Conservation (phyloP, 2,113 vertebrate species). For the Eretmochelys imbricata region DNA sequence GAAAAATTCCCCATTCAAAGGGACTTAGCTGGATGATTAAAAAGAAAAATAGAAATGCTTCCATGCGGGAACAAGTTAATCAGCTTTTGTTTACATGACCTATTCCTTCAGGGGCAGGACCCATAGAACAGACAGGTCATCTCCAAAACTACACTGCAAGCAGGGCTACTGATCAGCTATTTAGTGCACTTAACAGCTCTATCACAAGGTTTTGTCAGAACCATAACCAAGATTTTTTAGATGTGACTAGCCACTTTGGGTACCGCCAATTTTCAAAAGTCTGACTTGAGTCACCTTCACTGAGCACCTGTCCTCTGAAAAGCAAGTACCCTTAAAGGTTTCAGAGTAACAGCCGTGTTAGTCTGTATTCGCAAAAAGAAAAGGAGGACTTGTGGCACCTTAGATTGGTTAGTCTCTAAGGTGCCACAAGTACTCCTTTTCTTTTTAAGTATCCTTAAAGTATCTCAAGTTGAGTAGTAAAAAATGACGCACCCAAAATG, state of each 20-base stretch:
- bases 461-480: not conserved
- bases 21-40: not conserved
- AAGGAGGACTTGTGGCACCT: too few species aligned
- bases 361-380: too few species aligned
- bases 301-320: not conserved
- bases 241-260: constrained; percentile 12
- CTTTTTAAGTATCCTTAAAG: not conserved
- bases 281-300: not conserved
- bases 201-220: fast-evolving
- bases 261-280: not conserved
- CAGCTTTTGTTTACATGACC: not conserved
- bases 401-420: too few species aligned
- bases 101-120: not conserved
- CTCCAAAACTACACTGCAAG: not conserved
- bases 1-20: not conserved
- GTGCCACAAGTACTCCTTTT: too few species aligned
- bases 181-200: not conserved
- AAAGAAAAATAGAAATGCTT: not conserved
- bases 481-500: not conserved
- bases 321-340: not conserved
- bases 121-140: not conserved
- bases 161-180: fast-evolving
- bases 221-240: not conserved
- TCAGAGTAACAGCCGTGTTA: too few species aligned
- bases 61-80: not conserved